phyloP scores from a whole-genome alignment of 2,113 vertebrate genomes.

The Gavialis gangeticus region DNA sequence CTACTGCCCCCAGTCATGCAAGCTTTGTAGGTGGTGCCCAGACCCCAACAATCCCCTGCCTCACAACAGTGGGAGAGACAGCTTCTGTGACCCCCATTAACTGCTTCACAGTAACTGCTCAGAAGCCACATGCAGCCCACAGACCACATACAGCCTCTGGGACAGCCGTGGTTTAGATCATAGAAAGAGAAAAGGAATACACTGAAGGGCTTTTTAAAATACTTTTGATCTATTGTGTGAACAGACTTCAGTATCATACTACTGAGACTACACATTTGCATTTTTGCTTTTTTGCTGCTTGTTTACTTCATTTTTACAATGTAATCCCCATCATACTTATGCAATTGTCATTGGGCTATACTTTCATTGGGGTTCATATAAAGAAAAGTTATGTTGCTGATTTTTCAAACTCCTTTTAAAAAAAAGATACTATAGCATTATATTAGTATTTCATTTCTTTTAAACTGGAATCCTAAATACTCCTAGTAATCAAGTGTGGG shows the following conservation, averaged over 20 bases:
- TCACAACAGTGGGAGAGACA: too few relatives aligned
- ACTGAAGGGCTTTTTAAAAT: not conserved
- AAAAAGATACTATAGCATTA: not conserved
- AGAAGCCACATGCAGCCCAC: too few relatives aligned
- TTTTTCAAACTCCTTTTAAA: not conserved
- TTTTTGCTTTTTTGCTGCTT: not conserved
- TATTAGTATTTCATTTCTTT: not conserved
- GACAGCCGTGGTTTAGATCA: too few relatives aligned
- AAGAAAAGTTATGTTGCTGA: not conserved
- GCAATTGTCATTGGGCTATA: not conserved
- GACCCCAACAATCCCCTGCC: too few relatives aligned
- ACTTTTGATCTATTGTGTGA: not conserved
- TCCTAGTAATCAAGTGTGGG: not conserved
- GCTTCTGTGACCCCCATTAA: too few relatives aligned
- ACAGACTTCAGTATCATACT: not conserved
- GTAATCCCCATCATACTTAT: not conserved
- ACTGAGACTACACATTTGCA: too few relatives aligned
- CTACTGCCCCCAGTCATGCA: fast-evolving
- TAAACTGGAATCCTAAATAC: not conserved
- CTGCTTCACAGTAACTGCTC: too few relatives aligned
- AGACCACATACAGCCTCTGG: too few relatives aligned
- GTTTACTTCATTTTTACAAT: not conserved
- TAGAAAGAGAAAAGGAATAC: too few relatives aligned
- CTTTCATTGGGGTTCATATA: not conserved
- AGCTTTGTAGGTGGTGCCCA: too few relatives aligned